phyloP scores from a whole-genome alignment of 1,140 invertebrate genomes.

The Hycleus phaleratus region DNA sequence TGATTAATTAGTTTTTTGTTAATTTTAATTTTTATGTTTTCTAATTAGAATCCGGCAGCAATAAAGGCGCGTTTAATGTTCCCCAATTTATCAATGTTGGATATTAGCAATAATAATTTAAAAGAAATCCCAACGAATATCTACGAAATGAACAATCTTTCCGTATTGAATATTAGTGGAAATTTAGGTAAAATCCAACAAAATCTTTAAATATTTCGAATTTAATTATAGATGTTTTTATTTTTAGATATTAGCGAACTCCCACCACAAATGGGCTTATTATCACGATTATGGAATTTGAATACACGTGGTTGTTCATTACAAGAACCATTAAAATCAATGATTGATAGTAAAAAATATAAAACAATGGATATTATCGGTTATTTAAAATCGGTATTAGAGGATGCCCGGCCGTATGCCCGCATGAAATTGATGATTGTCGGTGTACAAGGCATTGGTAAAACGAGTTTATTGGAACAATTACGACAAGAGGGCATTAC shows the following conservation, averaged over 20 bases:
- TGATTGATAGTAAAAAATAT: conserved; percentile 88
- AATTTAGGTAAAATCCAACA: conserved; percentile 56
- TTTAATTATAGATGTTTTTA: conserved; percentile 7
- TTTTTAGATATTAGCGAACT: conserved; percentile 69
- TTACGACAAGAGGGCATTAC: conserved; percentile 78
- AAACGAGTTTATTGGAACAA: conserved; percentile 86
- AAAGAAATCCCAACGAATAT: conserved; percentile 75
- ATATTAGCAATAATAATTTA: conserved; percentile 84
- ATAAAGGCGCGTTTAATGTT: conserved; percentile 72
- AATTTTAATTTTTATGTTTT: conserved; percentile 7
- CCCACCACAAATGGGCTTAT: conserved; percentile 89
- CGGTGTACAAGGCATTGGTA: conserved; percentile 88
- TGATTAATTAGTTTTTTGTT: conserved; percentile 2
- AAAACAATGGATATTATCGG: conserved; percentile 96
- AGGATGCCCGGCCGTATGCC: conserved; percentile 89
- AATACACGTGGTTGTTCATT: conserved; percentile 85
- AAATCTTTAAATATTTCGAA: background rate
- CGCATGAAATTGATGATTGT: conserved; percentile 98
- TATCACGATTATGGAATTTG: conserved; percentile 91
- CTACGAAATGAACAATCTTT: conserved; percentile 78
- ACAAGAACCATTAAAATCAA: conserved; percentile 82
- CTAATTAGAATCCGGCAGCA: conserved; percentile 2
- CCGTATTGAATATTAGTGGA: conserved; percentile 88
- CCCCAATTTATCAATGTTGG: conserved; percentile 90
- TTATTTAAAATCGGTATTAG: conserved; percentile 83